These are phyloP conservation scores for Streblospio benedicti DNA, from an alignment of 1,140 invertebrate species.

Conservation along the genomic window DNA sequence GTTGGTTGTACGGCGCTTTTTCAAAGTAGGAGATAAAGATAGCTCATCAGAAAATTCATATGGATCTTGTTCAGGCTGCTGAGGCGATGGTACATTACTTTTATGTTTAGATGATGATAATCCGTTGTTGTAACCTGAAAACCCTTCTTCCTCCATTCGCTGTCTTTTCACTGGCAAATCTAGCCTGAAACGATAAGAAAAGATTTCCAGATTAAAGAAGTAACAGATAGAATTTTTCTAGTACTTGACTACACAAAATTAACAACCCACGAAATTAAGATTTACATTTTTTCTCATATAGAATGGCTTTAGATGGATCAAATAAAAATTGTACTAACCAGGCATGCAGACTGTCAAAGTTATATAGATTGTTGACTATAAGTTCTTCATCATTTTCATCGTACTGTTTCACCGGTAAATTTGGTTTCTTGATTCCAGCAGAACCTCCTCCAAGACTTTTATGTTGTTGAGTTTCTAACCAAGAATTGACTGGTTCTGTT, in stretches of 20 bases:
- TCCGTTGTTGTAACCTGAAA: background rate
- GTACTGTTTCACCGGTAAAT: constrained; percentile 62
- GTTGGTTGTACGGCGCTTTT: too few relatives aligned
- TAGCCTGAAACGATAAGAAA: constrained; percentile 53
- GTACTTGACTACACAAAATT: too few relatives aligned
- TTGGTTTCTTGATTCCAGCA: constrained; percentile 49
- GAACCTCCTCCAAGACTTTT: constrained; percentile 13
- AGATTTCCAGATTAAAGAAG: too few relatives aligned
- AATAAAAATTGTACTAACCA: too few relatives aligned
- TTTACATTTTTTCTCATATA: too few relatives aligned
- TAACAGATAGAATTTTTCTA: too few relatives aligned
- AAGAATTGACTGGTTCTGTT: constrained; percentile 31
- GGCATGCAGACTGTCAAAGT: constrained; percentile 72
- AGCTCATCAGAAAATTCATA: constrained; percentile 44
- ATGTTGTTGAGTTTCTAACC: constrained; percentile 34
- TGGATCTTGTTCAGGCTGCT: constrained; percentile 33
- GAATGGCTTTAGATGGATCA: too few relatives aligned
- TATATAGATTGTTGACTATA: constrained; percentile 72
- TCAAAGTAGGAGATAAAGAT: too few relatives aligned
- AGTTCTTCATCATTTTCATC: constrained; percentile 68
- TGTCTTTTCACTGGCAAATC: constrained; percentile 80
- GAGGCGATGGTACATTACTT: constrained; percentile 24
- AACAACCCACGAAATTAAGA: too few relatives aligned
- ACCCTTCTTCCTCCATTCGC: background rate
- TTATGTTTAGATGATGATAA: background rate